Evolutionary conservation across 2,797 vertebrate species (phyloP).

Genomic region (Halcyon leucocephala): DNA sequence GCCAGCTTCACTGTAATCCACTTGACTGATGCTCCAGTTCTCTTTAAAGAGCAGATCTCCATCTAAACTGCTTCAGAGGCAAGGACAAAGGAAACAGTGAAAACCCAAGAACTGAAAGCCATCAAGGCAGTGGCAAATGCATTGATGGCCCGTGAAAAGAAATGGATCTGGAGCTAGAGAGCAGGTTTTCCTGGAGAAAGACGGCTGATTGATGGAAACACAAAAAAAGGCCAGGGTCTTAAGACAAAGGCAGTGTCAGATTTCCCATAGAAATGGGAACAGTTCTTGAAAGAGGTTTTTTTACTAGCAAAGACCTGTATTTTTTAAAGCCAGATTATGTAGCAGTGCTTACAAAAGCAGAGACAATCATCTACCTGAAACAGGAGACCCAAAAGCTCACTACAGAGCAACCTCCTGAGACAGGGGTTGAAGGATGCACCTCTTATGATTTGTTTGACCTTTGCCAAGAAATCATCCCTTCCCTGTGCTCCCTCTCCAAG

Average conservation of each 20-base stretch:
- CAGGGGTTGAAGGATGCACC: neutral
- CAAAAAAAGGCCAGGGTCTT: neutral
- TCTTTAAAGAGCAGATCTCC: slow-evolving; percentile 9
- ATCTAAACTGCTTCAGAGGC: neutral
- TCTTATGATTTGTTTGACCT: neutral
- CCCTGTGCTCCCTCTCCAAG: neutral
- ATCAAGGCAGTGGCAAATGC: neutral
- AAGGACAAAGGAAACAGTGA: slow-evolving; percentile 5
- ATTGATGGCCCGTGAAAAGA: neutral
- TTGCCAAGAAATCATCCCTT: neutral
- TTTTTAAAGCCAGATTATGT: neutral
- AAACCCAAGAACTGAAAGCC: slow-evolving; percentile 3
- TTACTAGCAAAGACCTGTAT: neutral
- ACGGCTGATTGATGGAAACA: neutral
- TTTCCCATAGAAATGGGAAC: neutral
- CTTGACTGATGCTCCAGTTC: slow-evolving; percentile 16
- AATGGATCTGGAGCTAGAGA: neutral
- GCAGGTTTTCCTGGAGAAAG: neutral
- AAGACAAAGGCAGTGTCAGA: neutral
- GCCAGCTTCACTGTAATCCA: neutral
- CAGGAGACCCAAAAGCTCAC: neutral
- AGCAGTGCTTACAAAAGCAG: neutral
- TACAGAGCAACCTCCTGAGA: rapidly evolving
- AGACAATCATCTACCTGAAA: neutral
- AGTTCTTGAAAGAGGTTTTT: neutral